phyloP scores from a whole-genome alignment of 2,113 vertebrate species.

The Ranitomeya variabilis region DNA sequence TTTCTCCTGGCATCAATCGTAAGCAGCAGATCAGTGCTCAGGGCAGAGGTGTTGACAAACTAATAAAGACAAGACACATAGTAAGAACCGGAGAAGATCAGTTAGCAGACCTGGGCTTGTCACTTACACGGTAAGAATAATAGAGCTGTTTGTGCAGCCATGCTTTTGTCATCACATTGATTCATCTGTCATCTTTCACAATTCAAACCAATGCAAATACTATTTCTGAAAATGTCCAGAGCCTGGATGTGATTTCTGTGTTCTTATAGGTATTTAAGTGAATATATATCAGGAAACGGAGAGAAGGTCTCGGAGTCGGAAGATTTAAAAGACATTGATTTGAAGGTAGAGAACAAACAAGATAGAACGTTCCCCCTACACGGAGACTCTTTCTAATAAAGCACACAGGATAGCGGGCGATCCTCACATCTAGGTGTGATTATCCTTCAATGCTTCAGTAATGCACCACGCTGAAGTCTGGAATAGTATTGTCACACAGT shows the following conservation, averaged over 20 bases:
- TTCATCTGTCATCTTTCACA: constrained; percentile 40
- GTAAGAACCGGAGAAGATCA: neutral
- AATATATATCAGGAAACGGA: neutral
- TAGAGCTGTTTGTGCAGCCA: constrained; percentile 44
- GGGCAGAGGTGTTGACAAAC: neutral
- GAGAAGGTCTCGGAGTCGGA: neutral
- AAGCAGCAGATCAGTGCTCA: neutral
- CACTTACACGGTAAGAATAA: constrained; percentile 24
- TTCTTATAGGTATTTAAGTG: constrained; percentile 17
- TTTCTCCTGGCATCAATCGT: neutral
- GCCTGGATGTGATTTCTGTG: constrained; percentile 22
- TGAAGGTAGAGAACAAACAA: constrained; percentile 19
- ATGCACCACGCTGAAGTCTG: neutral
- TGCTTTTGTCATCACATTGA: constrained; percentile 29
- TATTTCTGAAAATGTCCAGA: constrained; percentile 30
- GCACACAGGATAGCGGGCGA: neutral
- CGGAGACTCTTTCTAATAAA: neutral
- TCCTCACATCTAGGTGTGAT: neutral
- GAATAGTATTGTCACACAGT: neutral
- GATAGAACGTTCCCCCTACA: neutral
- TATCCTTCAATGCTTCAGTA: neutral
- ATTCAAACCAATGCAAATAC: constrained; percentile 31
- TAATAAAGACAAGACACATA: neutral
- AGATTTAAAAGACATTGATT: constrained; percentile 5
- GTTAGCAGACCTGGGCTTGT: constrained; percentile 12